Conservation (phyloP, 2,113 vertebrate genomes). For the Anarrhichthys ocellatus region DNA sequence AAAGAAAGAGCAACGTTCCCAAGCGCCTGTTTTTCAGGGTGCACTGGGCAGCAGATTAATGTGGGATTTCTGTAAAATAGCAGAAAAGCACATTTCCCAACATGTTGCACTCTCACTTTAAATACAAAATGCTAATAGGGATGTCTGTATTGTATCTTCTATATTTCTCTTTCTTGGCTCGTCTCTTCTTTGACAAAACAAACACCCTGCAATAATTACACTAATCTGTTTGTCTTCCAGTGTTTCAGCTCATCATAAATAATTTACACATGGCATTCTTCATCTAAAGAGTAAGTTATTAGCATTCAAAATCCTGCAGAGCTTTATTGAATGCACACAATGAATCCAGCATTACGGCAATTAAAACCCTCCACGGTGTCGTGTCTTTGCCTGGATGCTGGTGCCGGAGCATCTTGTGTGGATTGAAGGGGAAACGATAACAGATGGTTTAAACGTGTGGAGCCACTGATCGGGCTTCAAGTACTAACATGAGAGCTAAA, state of each 20-base stretch:
- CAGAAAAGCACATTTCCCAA: not conserved
- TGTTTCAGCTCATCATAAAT: not conserved
- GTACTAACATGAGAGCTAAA: not conserved
- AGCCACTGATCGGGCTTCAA: slow-evolving; percentile 5
- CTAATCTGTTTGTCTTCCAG: not conserved
- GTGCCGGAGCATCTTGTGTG: not conserved
- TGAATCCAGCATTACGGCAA: not conserved
- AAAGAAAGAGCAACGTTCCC: too few relatives aligned
- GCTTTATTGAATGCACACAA: not conserved
- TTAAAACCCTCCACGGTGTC: not conserved
- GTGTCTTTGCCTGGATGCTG: slow-evolving; percentile 8
- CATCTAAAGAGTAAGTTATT: not conserved
- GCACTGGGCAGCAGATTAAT: not conserved
- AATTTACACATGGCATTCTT: not conserved
- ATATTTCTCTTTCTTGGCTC: not conserved
- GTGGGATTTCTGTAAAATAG: not conserved
- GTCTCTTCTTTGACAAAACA: not conserved
- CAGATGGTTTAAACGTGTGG: not conserved
- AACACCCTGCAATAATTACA: not conserved
- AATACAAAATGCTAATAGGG: not conserved
- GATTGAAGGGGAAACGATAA: not conserved
- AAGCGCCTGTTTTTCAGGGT: too few relatives aligned
- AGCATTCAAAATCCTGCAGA: not conserved
- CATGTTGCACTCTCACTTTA: not conserved
- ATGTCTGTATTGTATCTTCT: not conserved